Conservation (phyloP, 2,113 vertebrate genomes). For the Centropus bengalensis region DNA sequence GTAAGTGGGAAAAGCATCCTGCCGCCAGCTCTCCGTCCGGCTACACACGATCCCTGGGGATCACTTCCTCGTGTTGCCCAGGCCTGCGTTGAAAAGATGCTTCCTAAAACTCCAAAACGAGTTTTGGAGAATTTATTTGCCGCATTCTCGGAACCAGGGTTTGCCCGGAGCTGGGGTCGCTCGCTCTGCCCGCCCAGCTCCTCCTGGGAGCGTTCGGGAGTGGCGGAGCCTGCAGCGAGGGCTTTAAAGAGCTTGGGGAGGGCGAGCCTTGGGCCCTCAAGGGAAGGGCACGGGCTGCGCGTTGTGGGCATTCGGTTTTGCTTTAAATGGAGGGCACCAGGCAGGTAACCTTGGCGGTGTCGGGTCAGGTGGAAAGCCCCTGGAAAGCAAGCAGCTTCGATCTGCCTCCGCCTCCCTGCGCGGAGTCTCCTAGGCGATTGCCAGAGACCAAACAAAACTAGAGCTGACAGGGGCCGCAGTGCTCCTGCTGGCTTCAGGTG, state of each 20-base stretch:
- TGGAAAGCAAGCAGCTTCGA: not conserved
- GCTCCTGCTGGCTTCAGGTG: not conserved
- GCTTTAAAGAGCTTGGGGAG: not conserved
- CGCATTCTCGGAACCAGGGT: too few species aligned
- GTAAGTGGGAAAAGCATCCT: too few species aligned
- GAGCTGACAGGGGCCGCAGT: rapidly evolving
- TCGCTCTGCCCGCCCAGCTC: rapidly evolving
- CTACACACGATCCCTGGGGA: too few species aligned
- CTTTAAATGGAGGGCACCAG: not conserved
- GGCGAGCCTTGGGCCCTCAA: not conserved
- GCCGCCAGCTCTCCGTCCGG: too few species aligned
- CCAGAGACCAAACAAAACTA: not conserved
- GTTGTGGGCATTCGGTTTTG: too few species aligned
- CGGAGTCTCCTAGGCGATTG: not conserved
- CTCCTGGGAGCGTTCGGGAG: not conserved
- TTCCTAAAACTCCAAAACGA: too few species aligned
- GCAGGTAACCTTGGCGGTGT: not conserved
- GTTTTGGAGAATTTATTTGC: too few species aligned
- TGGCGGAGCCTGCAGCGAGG: not conserved
- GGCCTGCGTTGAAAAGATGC: too few species aligned
- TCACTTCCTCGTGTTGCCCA: too few species aligned
- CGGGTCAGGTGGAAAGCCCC: not conserved
- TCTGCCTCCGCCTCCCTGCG: not conserved
- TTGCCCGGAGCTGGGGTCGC: too few species aligned
- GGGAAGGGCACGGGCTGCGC: not conserved